A percentile compares a stretch with the other conserved stretches of the same genome.
Evolutionary conservation across 2,797 vertebrate species (phyloP).

Genomic region (Chiloscyllium punctatum): DNA sequence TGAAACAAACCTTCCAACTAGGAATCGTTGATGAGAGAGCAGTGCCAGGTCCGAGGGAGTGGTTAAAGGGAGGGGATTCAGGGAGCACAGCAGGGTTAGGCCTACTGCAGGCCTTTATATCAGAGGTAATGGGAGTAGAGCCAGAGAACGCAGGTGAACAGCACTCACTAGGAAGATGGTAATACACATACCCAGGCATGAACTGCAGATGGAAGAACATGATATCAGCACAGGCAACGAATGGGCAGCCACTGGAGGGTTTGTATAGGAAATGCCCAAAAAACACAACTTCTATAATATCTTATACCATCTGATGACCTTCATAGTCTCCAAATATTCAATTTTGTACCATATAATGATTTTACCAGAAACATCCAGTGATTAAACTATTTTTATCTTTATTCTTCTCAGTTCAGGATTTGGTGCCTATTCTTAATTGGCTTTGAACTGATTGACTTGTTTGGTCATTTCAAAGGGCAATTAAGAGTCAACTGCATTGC

Average conservation of each 20-base stretch:
- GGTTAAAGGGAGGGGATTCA: constrained; percentile 18
- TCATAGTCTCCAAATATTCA: background rate
- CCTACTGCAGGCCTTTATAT: background rate
- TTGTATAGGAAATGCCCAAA: background rate
- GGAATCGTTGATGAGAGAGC: constrained; percentile 30
- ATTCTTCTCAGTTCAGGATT: no score
- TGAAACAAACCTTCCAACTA: constrained; percentile 39
- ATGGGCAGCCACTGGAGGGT: background rate
- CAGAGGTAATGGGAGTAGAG: constrained; percentile 3
- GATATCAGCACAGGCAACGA: constrained; percentile 28
- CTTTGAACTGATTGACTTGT: no score
- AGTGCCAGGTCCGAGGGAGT: constrained; percentile 14
- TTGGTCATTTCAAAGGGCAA: no score
- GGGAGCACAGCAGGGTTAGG: background rate
- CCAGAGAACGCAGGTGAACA: constrained; percentile 21
- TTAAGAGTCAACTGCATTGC: no score
- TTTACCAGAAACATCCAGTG: background rate
- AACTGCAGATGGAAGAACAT: constrained; percentile 38
- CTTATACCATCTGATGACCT: background rate
- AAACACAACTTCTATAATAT: background rate
- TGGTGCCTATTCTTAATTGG: no score
- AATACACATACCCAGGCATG: constrained; percentile 24
- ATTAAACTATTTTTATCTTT: no score
- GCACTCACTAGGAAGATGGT: constrained; percentile 16
- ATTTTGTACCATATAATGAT: background rate